Conservation (phyloP, 2,888 invertebrate species). For the Halictus ligatus region DNA sequence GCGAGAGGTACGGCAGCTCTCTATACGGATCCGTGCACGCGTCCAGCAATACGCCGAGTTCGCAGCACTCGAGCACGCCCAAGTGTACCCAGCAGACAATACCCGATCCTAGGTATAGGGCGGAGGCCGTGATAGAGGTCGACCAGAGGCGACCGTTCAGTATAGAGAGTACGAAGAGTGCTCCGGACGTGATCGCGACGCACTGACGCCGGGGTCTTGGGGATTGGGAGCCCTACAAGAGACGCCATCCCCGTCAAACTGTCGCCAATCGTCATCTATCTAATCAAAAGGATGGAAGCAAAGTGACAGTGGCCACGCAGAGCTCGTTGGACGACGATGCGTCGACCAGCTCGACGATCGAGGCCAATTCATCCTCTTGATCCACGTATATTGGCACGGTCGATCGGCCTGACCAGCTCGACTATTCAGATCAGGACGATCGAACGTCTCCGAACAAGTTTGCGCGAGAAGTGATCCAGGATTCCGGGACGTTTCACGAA, state of each 20-base stretch:
- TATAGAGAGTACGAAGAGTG: slow-evolving; percentile 94
- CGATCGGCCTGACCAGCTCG: slow-evolving; percentile 51
- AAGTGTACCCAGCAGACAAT: slow-evolving; percentile 63
- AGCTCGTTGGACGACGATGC: slow-evolving; percentile 80
- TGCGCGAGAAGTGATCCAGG: neutral
- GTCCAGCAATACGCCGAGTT: slow-evolving; percentile 71
- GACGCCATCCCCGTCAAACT: slow-evolving; percentile 86
- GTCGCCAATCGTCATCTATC: slow-evolving; percentile 36
- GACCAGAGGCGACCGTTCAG: slow-evolving; percentile 89
- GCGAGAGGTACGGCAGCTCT: slow-evolving; percentile 79
- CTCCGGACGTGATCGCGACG: slow-evolving; percentile 95
- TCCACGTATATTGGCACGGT: slow-evolving; percentile 69
- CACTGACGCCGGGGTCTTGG: slow-evolving; percentile 88
- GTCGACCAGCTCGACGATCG: slow-evolving; percentile 73
- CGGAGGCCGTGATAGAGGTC: slow-evolving; percentile 88
- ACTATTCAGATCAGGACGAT: slow-evolving; percentile 28
- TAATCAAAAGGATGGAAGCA: slow-evolving; percentile 46
- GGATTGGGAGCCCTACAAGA: slow-evolving; percentile 87
- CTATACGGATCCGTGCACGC: slow-evolving; percentile 74
- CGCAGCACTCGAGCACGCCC: slow-evolving; percentile 72
- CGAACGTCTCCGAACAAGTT: slow-evolving; percentile 2
- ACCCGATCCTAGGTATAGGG: slow-evolving; percentile 84
- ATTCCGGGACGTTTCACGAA: neutral
- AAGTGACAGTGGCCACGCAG: slow-evolving; percentile 78
- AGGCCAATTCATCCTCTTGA: slow-evolving; percentile 78